These are phyloP conservation scores for Slavum lentiscoides DNA, from an alignment of 2,888 invertebrate species.

Conservation along the genomic window DNA sequence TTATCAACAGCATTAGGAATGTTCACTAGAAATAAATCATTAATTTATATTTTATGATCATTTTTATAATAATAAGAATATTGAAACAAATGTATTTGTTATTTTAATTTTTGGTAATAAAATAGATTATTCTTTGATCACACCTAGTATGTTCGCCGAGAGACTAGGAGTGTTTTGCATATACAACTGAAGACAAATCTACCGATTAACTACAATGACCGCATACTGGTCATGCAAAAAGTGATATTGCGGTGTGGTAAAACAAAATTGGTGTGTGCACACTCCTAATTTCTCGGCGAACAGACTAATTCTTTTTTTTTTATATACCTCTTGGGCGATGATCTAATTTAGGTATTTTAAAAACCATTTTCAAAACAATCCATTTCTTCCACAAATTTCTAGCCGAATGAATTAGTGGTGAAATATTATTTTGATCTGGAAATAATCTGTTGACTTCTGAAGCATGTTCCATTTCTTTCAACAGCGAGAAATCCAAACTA, in stretches of 20 bases:
- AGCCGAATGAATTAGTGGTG: constrained; percentile 18
- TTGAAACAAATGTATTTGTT: too few relatives aligned
- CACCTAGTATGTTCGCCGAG: too few relatives aligned
- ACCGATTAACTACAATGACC: too few relatives aligned
- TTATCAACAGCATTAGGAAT: neutral
- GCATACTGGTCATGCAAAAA: too few relatives aligned
- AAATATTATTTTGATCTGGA: constrained; percentile 18
- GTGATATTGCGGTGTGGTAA: too few relatives aligned
- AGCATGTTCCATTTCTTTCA: constrained; percentile 7
- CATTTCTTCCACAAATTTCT: constrained; percentile 47
- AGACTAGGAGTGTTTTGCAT: too few relatives aligned
- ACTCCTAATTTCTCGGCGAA: too few relatives aligned
- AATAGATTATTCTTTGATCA: too few relatives aligned
- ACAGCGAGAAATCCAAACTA: constrained; percentile 26
- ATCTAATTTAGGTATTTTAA: constrained; percentile 43
- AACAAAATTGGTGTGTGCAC: too few relatives aligned
- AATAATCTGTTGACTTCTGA: constrained; percentile 30
- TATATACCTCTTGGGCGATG: constrained; percentile 24
- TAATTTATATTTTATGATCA: neutral
- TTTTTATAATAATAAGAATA: neutral
- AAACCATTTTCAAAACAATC: constrained; percentile 36
- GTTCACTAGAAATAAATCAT: constrained; percentile 14
- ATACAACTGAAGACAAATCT: too few relatives aligned
- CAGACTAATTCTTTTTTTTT: too few relatives aligned
- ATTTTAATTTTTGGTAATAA: too few relatives aligned